Evolutionary conservation across 2,888 invertebrate genomes (phyloP).

Genomic region (Xanthostigma xanthostigma): DNA sequence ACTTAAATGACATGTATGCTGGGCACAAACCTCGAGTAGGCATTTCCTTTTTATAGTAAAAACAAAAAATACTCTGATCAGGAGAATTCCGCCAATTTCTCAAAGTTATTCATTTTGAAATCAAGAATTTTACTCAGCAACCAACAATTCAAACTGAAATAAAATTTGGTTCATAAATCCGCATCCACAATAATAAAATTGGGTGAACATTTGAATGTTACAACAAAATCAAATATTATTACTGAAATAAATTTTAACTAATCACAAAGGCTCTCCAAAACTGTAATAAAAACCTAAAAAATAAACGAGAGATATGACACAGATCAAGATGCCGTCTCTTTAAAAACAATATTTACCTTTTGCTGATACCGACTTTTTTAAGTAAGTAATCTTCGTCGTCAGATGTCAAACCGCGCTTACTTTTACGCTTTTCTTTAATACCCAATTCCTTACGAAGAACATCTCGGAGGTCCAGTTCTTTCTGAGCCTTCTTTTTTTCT

Average conservation of each 20-base stretch:
- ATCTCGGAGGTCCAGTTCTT: conserved; percentile 48
- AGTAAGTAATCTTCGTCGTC: conserved; percentile 33
- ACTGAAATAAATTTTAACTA: neutral
- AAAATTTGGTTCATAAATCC: neutral
- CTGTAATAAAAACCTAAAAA: no score
- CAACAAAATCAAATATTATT: conserved; percentile 4
- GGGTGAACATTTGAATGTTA: conserved; percentile 8
- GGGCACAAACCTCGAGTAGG: no score
- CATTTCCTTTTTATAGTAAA: no score
- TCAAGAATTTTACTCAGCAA: no score
- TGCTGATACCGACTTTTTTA: conserved; percentile 28
- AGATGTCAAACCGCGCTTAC: conserved; percentile 17
- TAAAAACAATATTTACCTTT: conserved; percentile 19
- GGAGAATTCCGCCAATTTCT: no score
- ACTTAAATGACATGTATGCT: no score
- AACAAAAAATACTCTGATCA: no score
- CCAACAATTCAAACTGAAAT: no score
- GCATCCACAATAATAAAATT: conserved; percentile 1
- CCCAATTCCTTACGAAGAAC: conserved; percentile 44
- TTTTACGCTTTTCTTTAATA: conserved; percentile 24
- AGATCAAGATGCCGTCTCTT: conserved; percentile 5
- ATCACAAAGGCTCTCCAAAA: no score
- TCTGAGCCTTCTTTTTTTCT: conserved; percentile 53
- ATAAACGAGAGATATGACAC: neutral
- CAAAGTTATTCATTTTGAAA: no score